Percentiles rank a stretch among this genome's conserved stretches.
phyloP scores from a whole-genome alignment of 2,888 invertebrate genomes.

The Tenthredo mesomela region DNA sequence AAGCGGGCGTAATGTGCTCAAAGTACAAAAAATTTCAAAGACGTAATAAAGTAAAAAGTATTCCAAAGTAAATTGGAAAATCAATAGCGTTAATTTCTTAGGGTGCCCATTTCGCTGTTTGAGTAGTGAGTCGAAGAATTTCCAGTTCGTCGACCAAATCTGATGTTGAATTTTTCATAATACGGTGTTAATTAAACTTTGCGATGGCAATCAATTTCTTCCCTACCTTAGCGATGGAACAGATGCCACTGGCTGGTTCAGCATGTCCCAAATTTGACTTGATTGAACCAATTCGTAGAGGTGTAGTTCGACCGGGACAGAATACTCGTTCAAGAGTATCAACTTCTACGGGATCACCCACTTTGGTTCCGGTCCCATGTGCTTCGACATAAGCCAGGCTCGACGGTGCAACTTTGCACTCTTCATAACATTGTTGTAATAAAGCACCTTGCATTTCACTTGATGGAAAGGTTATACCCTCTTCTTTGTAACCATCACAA shows the following conservation, averaged over 20 bases:
- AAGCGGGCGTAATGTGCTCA: too few species aligned
- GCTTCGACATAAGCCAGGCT: conserved; percentile 84
- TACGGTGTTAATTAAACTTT: too few species aligned
- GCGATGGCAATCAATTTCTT: neutral
- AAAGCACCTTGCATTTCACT: conserved; percentile 70
- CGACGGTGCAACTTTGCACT: conserved; percentile 81
- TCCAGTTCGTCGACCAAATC: neutral
- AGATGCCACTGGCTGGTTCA: conserved; percentile 92
- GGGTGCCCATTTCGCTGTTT: too few species aligned
- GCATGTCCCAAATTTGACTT: conserved; percentile 97
- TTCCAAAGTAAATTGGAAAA: too few species aligned
- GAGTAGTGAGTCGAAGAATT: too few species aligned
- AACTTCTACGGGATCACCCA: conserved; percentile 96
- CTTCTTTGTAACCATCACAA: conserved; percentile 80
- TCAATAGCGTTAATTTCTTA: too few species aligned
- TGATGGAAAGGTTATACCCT: conserved; percentile 75
- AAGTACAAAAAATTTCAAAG: too few species aligned
- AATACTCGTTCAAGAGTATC: conserved; percentile 90
- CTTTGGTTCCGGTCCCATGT: conserved; percentile 88
- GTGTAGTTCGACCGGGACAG: conserved; percentile 86
- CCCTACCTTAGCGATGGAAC: conserved; percentile 88
- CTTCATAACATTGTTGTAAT: conserved; percentile 81
- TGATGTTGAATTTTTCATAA: neutral
- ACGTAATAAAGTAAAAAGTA: too few species aligned
- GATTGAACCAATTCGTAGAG: conserved; percentile 92